Base-by-base conservation (phyloP, 2,888 invertebrate species). In the Plemyria rubiginata region DNA sequence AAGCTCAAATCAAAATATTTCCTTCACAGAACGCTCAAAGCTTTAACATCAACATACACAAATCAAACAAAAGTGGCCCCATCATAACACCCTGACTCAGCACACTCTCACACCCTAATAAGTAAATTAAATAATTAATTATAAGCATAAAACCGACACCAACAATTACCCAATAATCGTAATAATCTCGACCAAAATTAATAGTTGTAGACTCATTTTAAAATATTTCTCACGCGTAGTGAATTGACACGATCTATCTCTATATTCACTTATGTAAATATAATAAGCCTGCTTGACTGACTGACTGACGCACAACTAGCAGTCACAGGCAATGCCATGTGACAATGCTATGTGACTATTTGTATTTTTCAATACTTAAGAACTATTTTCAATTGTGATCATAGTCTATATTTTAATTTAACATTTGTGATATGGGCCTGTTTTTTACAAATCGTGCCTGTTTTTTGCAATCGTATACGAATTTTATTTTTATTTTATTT, bases 161-260 rank as follows among this genome's bases (percentile, higher is more conserved):
- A 71, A 77, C 84, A 84, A 90, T 90, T 90, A 90, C 87, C 79
- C 80, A 88, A 88, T 90, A 87, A 88, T 82, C 81, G 79, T 82
- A 83, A 85, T 84, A 83, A 81, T 84, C 79, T 80, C 77, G 64
- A 74, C 80, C 76, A 88, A 87, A 22, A 90, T 88, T 88, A 88
- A 87, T 87, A 88, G 85, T 86, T 86, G 82, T 85, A 76, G 72
- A 72, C 76, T 79, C 81, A 79, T 79, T 81, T 82, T 81, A 80
- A 85, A 84, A 87, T 84, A 85, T 87, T 90, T 92, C 91, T 91
- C 91, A 92, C 90, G 91, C 82, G 73, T 70, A 69, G 65, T 64
- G 71, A 81, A 87, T 87, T 88, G 90, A 90, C 90, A 87, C 85
- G 86, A 86, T 90, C 45, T 45, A 45, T 45, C 45, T 45, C 16